Evolutionary conservation across 2,113 vertebrate species (phyloP), one percentile per base, ranked within the genome.

Genomic region (Marcusenius ussheri): DNA sequence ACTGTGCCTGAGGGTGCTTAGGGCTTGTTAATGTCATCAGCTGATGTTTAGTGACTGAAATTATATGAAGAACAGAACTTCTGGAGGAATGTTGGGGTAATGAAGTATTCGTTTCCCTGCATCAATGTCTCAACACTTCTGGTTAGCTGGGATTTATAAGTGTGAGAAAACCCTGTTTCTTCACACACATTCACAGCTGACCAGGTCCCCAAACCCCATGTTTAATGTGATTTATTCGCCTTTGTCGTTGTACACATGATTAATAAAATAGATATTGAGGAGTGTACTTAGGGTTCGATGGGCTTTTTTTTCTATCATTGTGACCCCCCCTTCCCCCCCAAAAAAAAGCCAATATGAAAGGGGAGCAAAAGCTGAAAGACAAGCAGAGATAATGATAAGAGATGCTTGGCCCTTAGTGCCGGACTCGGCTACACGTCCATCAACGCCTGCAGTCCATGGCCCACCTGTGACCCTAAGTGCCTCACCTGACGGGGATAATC

Each of bases 361-460:
- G 92, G 94, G 91, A 92, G 3, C 7, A 6, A 17, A 39, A 77
- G 31, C 27, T 77, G 15, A 39, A n/a, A 31, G 31, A 77, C 70
- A 3, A 39, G 15, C 13, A 35, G 70, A 77, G 70, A 17, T 27
- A 19, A 77, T 42, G 39, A 4, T 42, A 42, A 89, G 93, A 89
- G 93, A 94, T 95, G 95, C 96, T 95, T 96, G 95, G 95, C 96
- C 95, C 93, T 91, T 91, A 95, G 96, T 94, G 94, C 91, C 90
- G 90, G 92, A 92, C 90, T 92, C 89, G 92, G 92, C 90, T 92
- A 90, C 89, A 93, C 94, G 93, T 93, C 56, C 24, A 3, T 96
- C 95, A 95, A 94, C 92, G 94, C 91, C 90, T 74, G 91, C 93
- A 92, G 93, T n/a, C 93, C 92, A 58, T 90, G 5, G 21, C 58